Evolutionary conservation across 1,140 invertebrate genomes (phyloP), one percentile per base, ranked within the genome.

Genomic region (Episyrphus balteatus): DNA sequence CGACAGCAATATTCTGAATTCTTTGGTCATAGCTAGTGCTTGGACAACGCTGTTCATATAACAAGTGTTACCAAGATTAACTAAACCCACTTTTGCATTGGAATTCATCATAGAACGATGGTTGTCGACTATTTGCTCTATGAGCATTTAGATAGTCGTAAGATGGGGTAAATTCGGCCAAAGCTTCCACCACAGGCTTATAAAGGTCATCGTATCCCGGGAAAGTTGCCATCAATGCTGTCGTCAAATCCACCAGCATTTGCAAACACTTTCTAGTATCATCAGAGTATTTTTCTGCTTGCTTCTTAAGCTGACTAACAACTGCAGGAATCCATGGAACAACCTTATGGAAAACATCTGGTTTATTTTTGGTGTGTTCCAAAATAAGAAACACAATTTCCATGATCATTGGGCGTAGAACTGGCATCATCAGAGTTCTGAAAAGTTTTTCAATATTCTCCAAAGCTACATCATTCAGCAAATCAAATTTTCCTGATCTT

Each of bases 41-140:
- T 91, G 87, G 26, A 90, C 66, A 10, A 88, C 79, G 57, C 86
- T 87, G 57, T 90, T 90, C 83, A 89, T 85, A 51, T 89, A 91
- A 62, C 88, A 91, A 0, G 86, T 89, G 54, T 90, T 91, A 12
- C 88, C 87, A 14, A 92, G 70, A 73, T 92, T 93, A 7, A 80
- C 74, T 1, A 93, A 70, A 0, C 90, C 89, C 9, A 85, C 80
- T 69, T 83, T 79, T 5, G 72, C 73, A 46, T 62, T 56, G 50
- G 36, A 51, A 19, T n/a, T 43, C 39, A 46, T 48, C 46, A 26
- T 26, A 5, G 21, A 26, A 8, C 21, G 21, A 8, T 26, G 3
- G 8, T 26, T 26, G 3, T 26, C 21, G 21, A 26, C 21, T 26
- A 8, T 26, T 26, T 3, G 21, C 21, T 26, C 21, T 26, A 26